A percentile compares a stretch with the other conserved stretches of the same genome.
Evolutionary conservation across 2,113 vertebrate species (phyloP).

Genomic region (Glareola pratincola): DNA sequence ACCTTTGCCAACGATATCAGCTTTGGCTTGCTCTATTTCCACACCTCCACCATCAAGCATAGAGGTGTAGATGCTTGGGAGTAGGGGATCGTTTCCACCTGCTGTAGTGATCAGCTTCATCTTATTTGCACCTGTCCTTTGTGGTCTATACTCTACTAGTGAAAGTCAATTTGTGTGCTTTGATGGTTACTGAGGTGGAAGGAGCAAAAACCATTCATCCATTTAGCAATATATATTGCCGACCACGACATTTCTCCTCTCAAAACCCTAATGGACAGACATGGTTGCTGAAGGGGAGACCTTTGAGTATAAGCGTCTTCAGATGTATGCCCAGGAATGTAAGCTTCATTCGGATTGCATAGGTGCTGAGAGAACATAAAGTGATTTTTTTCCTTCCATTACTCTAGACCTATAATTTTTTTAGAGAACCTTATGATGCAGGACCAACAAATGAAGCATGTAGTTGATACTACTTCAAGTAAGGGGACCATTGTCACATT

Average conservation of each 20-base stretch:
- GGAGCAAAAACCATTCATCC: neutral
- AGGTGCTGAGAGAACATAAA: neutral
- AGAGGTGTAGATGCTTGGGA: neutral
- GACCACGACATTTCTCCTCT: too few relatives aligned
- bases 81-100: accelerated
- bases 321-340: accelerated
- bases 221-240: neutral
- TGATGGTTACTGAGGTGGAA: neutral
- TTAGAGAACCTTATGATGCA: neutral
- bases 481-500: neutral
- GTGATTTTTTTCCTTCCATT: neutral
- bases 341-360: accelerated
- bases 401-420: neutral
- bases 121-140: neutral
- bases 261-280: neutral
- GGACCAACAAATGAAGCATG: neutral
- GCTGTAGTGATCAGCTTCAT: neutral
- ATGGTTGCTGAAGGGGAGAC: neutral
- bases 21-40: neutral
- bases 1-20: neutral
- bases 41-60: neutral
- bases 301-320: accelerated
- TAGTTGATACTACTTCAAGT: neutral
- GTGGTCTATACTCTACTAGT: neutral
- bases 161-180: neutral